Percentiles rank a stretch among this genome's conserved stretches.
Evolutionary conservation across 1,140 invertebrate species (phyloP).

Genomic region (Penaeus japonicus): DNA sequence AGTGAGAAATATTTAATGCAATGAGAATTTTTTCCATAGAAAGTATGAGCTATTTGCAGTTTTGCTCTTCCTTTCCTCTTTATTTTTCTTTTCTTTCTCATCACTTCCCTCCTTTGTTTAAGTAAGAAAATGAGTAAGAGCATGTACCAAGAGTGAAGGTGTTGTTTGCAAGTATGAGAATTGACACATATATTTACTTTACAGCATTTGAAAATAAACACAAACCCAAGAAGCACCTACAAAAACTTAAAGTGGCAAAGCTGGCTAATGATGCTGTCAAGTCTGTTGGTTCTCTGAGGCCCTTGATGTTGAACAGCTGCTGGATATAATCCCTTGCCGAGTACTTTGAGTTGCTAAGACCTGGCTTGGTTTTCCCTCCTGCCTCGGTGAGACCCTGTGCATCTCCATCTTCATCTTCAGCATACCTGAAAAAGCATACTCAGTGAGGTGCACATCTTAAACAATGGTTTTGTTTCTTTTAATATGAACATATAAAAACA

Average conservation of each 20-base stretch:
- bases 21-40: too few relatives aligned
- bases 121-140: too few relatives aligned
- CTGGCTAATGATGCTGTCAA: constrained; percentile 15
- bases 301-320: constrained; percentile 7
- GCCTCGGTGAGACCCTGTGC: neutral
- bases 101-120: too few relatives aligned
- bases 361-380: neutral
- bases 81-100: too few relatives aligned
- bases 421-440: constrained; percentile 39
- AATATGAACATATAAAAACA: neutral
- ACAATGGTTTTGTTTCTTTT: neutral
- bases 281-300: constrained; percentile 42
- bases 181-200: too few relatives aligned
- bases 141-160: too few relatives aligned
- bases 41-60: too few relatives aligned
- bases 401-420: constrained; percentile 58
- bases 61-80: too few relatives aligned
- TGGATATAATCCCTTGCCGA: neutral
- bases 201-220: too few relatives aligned
- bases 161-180: too few relatives aligned
- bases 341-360: neutral
- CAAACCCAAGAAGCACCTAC: constrained; percentile 36
- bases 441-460: neutral
- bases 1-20: too few relatives aligned
- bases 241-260: constrained; percentile 53